Base-by-base conservation (phyloP, 2,888 invertebrate species). In the Plagodis pulveraria region DNA sequence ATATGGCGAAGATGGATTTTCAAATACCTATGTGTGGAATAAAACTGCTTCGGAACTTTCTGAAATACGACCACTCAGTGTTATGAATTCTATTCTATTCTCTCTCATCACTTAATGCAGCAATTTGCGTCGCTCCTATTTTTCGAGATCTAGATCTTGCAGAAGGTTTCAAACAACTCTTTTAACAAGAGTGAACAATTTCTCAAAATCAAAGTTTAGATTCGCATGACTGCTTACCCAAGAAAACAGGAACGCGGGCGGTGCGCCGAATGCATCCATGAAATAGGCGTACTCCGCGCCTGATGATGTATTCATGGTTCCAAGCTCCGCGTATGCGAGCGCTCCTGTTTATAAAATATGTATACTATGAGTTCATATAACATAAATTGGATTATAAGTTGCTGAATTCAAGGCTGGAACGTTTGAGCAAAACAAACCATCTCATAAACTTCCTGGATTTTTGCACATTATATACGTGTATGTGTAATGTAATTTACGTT, bases 251-350 rank as follows among this genome's bases (percentile, higher is more conserved):
- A 98, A 98, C 73, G 98, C 98, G 67, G 98, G 97, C 63, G 97
- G 95, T 75, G 97, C 96, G 70, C 98, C 98, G 87, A 98, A 98
- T 59, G 98, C 98, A 87, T 98, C 98, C 96, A 98, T 97, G 91
- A 98, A 98, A 90, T 98, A 98, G 71, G 98, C 98, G 94, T 98
- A 98, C 89, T 98, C 98, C 67, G 98, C 98, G 69, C 98, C 98
- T 67, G 98, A 98, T 76, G 97, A 97, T 77, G 98, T 97, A 89
- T 98, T 98, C 96, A 98, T 97, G 70, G 98, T 98, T 80, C 98
- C 98, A 85, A 98, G 91, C 93, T 98, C 98, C 77, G 98, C 98
- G 87, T 98, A 98, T 72, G 98, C 96, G 80, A 98, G 94, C 80
- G 98, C 98, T 86, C 98, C 98, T 97, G 79, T 59, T 45, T 58